phyloP scores from a whole-genome alignment of 1,140 invertebrate species.

The Potamilus streckersoni region DNA sequence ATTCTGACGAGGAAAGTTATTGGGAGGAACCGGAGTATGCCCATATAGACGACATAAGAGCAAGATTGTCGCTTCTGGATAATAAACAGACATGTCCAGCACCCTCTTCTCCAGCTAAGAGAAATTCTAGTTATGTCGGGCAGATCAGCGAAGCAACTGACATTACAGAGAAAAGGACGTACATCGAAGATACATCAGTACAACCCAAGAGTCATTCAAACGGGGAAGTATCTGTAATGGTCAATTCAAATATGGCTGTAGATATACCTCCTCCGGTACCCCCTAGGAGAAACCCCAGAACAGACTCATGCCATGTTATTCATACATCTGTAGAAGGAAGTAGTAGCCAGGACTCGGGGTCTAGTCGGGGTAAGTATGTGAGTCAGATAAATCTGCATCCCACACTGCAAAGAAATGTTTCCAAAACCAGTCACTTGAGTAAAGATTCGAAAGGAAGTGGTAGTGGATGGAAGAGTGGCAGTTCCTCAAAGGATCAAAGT shows the following conservation, averaged over 20 bases:
- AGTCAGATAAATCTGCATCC: background rate
- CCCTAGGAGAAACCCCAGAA: conserved; percentile 11
- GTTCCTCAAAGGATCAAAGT: background rate
- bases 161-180: conserved; percentile 1
- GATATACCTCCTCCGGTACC: conserved; percentile 18
- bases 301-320: conserved; percentile 14
- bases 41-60: conserved; percentile 55
- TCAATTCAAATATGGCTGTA: too few relatives aligned
- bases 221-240: background rate
- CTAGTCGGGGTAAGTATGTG: background rate
- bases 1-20: conserved; percentile 62
- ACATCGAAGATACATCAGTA: conserved; percentile 6
- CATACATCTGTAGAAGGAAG: background rate
- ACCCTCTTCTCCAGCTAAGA: conserved; percentile 1
- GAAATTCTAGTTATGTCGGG: conserved; percentile 27
- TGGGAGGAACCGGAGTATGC: conserved; percentile 65
- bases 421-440: conserved; percentile 12
- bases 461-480: conserved; percentile 3
- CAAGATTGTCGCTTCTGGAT: conserved; percentile 48
- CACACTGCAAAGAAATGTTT: conserved; percentile 7
- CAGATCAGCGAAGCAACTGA: conserved; percentile 14
- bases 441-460: conserved; percentile 13
- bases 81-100: conserved; percentile 35
- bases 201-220: background rate
- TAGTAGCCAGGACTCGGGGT: background rate